Percentiles rank a stretch among this genome's conserved stretches.
Evolutionary conservation across 2,888 invertebrate genomes (phyloP).

Genomic region (Frankliniella fusca): DNA sequence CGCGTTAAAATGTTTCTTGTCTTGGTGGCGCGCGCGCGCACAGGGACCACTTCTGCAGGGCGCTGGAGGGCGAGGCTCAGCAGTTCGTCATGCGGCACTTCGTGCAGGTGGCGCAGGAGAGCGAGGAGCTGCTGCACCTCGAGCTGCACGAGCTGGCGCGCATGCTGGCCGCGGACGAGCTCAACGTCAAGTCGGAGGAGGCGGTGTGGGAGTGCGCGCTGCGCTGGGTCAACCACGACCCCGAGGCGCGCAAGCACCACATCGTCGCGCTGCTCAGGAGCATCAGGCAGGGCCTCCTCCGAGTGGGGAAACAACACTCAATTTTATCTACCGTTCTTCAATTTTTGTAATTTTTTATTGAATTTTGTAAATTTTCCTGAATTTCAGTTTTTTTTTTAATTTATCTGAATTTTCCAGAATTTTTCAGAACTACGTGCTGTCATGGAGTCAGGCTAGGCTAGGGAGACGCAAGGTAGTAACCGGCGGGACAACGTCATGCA

Average conservation of each 20-base stretch:
- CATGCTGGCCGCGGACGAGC: slow-evolving; percentile 74
- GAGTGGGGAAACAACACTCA: too few species aligned
- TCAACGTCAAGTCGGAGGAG: slow-evolving; percentile 85
- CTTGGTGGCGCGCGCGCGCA: slow-evolving; percentile 36
- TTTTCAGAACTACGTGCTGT: too few species aligned
- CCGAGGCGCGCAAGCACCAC: slow-evolving; percentile 64
- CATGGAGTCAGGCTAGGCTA: too few species aligned
- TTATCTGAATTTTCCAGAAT: too few species aligned
- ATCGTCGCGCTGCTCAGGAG: slow-evolving; percentile 75
- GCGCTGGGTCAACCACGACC: slow-evolving; percentile 80
- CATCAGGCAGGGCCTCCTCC: slow-evolving; percentile 74
- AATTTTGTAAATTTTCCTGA: too few species aligned
- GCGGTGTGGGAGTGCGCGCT: slow-evolving; percentile 80
- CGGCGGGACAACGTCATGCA: too few species aligned
- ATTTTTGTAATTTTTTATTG: too few species aligned
- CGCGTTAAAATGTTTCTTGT: not conserved
- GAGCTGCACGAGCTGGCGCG: slow-evolving; percentile 61
- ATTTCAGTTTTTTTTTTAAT: too few species aligned
- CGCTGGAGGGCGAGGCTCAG: slow-evolving; percentile 64
- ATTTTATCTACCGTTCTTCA: too few species aligned
- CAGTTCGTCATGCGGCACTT: slow-evolving; percentile 73
- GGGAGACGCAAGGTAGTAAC: too few species aligned
- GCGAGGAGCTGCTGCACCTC: slow-evolving; percentile 65
- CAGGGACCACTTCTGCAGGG: slow-evolving; percentile 66
- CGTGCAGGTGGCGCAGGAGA: slow-evolving; percentile 62